Base-by-base conservation (phyloP, 2,888 invertebrate genomes). In the Drymonia ruficornis region DNA sequence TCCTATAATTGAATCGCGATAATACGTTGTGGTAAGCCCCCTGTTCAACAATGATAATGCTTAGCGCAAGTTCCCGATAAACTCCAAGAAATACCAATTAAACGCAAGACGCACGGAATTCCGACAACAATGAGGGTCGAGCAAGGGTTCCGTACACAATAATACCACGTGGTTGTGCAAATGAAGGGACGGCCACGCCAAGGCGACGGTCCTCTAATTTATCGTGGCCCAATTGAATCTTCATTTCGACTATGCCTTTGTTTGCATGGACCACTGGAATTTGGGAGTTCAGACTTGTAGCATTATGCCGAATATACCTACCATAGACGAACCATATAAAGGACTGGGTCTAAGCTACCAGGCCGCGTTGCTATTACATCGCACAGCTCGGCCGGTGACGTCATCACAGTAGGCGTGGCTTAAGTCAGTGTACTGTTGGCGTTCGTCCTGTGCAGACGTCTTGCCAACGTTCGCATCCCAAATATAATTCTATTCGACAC, bases 201-300 rank as follows among this genome's bases (percentile, higher is more conserved):
- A 70, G 62, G 67, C 72, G 71, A 71, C 70, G 63, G 65, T 65
- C 62, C 76, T 73, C 77, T 78, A 78, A 82, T 82, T 83, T 80
- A 83, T 81, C 75, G 85, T 86, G 76, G 73, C 72, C 81, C 90
- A 89, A 90, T 91, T 89, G 91, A 90, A 90, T 91, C 86, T 89
- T 90, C 89, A 89, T 87, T 28, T 88, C 85, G 87, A 89, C 89
- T 87, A 89, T 80, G 78, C 72, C 84, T 85, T 86, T 85, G 87
- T 85, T 72, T 75, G 72, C 40, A 59, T 56, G 59, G 55, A 67
- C 60, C 51, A 58, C 68, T 63, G 71, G 77, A 62, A 65, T 72
- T 65, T 59, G 71, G 65, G 67, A 76, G 74, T 76, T 62, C 70
- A 79, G 80, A 80, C 78, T 81, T 80, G 84, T 83, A 68, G 56